Conservation (phyloP, 2,888 invertebrate species). For the Tuberolachnus salignus region DNA sequence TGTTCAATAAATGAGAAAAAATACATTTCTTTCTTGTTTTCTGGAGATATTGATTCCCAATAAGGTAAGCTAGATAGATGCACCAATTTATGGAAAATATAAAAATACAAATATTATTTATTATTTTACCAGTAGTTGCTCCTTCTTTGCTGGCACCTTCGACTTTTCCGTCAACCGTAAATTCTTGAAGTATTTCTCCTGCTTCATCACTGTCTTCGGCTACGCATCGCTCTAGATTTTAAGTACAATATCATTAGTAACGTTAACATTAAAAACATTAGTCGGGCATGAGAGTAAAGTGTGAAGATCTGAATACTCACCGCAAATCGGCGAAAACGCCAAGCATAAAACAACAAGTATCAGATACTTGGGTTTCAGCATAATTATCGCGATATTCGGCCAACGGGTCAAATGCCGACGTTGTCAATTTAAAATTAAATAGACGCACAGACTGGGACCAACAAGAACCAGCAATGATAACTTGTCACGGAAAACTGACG, state of each 20-base stretch:
- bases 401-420: not conserved
- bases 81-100: no score
- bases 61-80: no score
- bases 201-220: constrained; percentile 40
- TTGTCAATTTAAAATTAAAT: not conserved
- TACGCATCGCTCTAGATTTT: constrained; percentile 19
- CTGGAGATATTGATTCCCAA: no score
- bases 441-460: no score
- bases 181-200: constrained; percentile 61
- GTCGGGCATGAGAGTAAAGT: not conserved
- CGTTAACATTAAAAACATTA: no score
- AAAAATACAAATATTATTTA: constrained; percentile 23
- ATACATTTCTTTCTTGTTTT: no score
- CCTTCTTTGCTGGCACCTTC: constrained; percentile 81
- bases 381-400: not conserved
- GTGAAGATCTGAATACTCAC: not conserved
- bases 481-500: not conserved
- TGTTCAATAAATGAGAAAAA: no score
- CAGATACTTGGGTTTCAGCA: constrained; percentile 38
- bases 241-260: no score
- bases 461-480: no score
- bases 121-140: constrained; percentile 79
- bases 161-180: constrained; percentile 77
- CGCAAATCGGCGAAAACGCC: not conserved
- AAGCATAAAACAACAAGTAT: constrained; percentile 39